Evolutionary conservation across 2,888 invertebrate genomes (phyloP).

Genomic region (Limulus polyphemus): DNA sequence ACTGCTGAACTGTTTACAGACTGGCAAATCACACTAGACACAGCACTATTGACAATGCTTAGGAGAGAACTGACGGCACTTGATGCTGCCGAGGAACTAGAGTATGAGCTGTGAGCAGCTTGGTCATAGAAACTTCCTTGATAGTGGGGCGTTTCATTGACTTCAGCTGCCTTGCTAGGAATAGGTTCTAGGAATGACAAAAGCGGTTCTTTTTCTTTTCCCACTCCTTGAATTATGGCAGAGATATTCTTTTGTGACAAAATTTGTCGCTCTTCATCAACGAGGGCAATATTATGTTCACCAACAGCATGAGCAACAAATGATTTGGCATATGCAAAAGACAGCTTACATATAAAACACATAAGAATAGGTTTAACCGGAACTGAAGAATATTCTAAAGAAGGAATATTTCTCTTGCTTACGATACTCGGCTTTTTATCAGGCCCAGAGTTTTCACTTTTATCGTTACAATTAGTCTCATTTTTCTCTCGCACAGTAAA

Average conservation of each 20-base stretch:
- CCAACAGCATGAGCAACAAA: constrained; percentile 89
- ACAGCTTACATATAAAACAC: constrained; percentile 98
- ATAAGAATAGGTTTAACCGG: constrained; percentile 92
- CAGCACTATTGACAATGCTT: constrained; percentile 20
- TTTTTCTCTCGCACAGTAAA: constrained; percentile 48
- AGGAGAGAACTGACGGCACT: constrained; percentile 16
- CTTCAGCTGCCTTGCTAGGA: constrained; percentile 45
- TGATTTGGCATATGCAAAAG: constrained; percentile 90
- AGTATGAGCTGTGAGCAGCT: constrained; percentile 19
- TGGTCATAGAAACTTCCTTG: constrained; percentile 17
- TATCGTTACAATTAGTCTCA: constrained; percentile 39
- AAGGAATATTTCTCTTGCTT: constrained; percentile 46
- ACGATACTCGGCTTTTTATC: constrained; percentile 12
- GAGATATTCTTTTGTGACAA: constrained; percentile 82
- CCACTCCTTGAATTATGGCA: constrained; percentile 88
- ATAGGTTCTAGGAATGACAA: constrained; percentile 90
- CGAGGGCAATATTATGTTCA: constrained; percentile 77
- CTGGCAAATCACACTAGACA: constrained; percentile 8
- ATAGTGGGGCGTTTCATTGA: constrained; percentile 18
- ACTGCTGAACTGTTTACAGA: constrained; percentile 2
- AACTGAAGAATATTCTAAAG: constrained; percentile 45
- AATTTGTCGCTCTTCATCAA: constrained; percentile 78
- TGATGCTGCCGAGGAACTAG: constrained; percentile 24
- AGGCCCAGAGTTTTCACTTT: constrained; percentile 35
- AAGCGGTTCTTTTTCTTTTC: constrained; percentile 81